Base-by-base conservation (phyloP, 2,888 invertebrate genomes). In the Pammene aurita region DNA sequence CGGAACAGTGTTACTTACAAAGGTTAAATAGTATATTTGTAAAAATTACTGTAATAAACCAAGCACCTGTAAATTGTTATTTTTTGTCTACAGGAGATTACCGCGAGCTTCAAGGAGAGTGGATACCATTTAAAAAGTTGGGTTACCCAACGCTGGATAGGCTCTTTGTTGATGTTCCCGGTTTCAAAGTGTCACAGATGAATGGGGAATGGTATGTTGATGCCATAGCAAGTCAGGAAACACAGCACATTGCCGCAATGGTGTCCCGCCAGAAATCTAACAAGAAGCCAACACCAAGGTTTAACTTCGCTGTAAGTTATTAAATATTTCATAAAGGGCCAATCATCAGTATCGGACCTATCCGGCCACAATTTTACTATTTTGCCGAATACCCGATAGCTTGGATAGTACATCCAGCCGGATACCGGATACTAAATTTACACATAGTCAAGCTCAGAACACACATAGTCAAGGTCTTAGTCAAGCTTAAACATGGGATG, bases 71-170 rank as follows among this genome's bases (percentile, higher is more conserved):
- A 42, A 42, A 42, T 10, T 11, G 42, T 10, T 35, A 35, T 55
- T 41, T 42, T 60, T 50, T 41, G 42, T 63, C 76, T 77, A 5
- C 74, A 94, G 94, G 90, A 56, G 96, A 96, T 78, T 96, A 95
- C 81, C 85, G 83, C 62, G 93, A 93, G 74, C 82, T 96, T 35
- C 94, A 95, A 80, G 95, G 95, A 35, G 93, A 93, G 79, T 86
- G 86, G 74, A 94, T 96, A 75, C 96, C 96, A 7, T 96, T 86
- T 76, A 87, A 84, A 69, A 89, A 90, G 74, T 85, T 95, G 66
- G 96, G 96, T 6, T 95, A 90, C 83, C 77, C 85, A 48, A 86
- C 87, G 9, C 83, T 96, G 9, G 94, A 94, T 70, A 94, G 94
- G 46, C 90, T 96, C 72, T 87, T 96, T 68, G 77, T 85, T 44